Evolutionary conservation across 2,797 vertebrate genomes (phyloP).

Genomic region (Mareca penelope): DNA sequence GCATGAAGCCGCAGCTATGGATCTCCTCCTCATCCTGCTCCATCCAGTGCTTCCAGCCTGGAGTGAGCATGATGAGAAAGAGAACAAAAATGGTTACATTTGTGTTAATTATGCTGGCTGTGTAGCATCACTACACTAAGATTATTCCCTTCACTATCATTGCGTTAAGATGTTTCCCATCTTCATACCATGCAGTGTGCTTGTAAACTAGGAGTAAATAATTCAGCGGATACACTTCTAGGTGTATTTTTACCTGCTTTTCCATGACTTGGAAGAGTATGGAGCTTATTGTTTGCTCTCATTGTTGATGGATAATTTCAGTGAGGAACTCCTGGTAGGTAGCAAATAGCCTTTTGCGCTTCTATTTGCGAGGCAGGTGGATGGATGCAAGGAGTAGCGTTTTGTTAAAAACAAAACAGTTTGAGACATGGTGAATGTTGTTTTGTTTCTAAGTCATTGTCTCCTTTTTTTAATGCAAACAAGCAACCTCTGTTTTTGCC

Average conservation of each 20-base stretch:
- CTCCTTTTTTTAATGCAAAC: not conserved
- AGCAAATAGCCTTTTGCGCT: not conserved
- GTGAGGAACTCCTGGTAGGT: not conserved
- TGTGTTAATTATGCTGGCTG: fast-evolving
- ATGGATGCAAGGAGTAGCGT: not conserved
- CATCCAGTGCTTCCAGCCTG: not conserved
- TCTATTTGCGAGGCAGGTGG: not conserved
- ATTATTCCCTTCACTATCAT: no score
- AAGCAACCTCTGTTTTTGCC: not conserved
- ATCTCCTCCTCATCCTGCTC: not conserved
- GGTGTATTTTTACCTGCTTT: not conserved
- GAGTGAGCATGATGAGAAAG: fast-evolving
- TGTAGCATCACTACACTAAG: no score
- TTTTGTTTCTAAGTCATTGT: not conserved
- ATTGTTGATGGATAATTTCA: not conserved
- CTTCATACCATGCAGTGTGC: not conserved
- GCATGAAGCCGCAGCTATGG: not conserved
- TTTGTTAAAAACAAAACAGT: not conserved
- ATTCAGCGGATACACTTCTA: not conserved
- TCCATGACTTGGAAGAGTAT: not conserved
- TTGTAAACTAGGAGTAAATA: not conserved
- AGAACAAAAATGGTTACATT: fast-evolving
- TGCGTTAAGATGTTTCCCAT: fast-evolving
- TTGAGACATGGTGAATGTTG: not conserved
- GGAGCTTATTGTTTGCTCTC: not conserved